Evolutionary conservation across 2,113 vertebrate genomes (phyloP), one percentile per base, ranked within the genome.

Genomic region (Sminthopsis crassicaudata): DNA sequence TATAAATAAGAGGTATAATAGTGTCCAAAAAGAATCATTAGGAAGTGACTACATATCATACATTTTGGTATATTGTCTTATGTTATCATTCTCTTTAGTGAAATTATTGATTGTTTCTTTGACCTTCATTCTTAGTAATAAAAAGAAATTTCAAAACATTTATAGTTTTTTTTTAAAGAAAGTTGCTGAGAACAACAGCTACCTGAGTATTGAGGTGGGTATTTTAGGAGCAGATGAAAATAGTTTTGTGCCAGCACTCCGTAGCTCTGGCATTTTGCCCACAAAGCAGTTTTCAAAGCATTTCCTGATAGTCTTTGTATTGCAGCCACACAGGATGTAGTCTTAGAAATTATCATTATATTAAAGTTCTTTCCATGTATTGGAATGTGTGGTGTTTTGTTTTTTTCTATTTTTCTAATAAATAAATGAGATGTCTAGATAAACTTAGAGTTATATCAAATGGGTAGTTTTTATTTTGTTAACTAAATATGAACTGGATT

Each of bases 331-430:
- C 89, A 95, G 97, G 96, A 96, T 98, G 94, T 94, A 94, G 95
- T 96, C 95, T 91, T 96, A 95, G 93, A 92, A 97, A 91, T 96
- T 97, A n/a, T 98, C 95, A 92, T 96, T 97, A 93, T 55, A 67
- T 95, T 92, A 95, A 93, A 95, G 94, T 96, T 84, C 16, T 93
- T 96, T 97, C 94, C 97, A 97, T 97, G 96, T 97, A 90, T 95
- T 97, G 97, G 96, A 92, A 95, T 95, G 84, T 24, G 5, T 52
- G 53, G n/a, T 93, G 90, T 67, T 92, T 27, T 54, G 36, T 57
- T 93, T 60, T 23, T 93, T 95, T 97, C 97, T n/a, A 67, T 0
- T 93, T 97, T 97, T 96, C 95, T 94, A 91, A 96, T 97, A 97
- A 95, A 97, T 97, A 97, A 95, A 97, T 96, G 50, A 94, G 54